phyloP scores from a whole-genome alignment of 2,888 invertebrate genomes.

The Troglohyphantes excavatus region DNA sequence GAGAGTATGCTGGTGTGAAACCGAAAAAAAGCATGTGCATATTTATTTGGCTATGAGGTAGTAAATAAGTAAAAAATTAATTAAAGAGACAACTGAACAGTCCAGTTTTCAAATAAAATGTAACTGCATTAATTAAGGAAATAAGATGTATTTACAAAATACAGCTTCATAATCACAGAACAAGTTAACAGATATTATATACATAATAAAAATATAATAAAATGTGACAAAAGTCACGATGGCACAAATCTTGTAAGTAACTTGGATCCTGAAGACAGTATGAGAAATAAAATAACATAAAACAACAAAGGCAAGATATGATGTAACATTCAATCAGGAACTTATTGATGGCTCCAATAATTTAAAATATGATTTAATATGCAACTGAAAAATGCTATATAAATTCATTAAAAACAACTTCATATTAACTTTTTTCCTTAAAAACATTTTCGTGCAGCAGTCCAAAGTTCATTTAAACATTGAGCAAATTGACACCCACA shows the following conservation, averaged over 20 bases:
- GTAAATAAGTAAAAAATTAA: constrained; percentile 59
- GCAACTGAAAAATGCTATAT: constrained; percentile 4
- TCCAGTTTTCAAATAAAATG: constrained; percentile 58
- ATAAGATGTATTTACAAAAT: constrained; percentile 49
- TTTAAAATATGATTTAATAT: constrained; percentile 20
- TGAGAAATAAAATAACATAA: constrained; percentile 51
- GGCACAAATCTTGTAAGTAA: constrained; percentile 76
- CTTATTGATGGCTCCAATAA: constrained; percentile 49
- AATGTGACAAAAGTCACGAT: constrained; percentile 73
- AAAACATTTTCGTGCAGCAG: constrained; percentile 48
- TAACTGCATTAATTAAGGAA: constrained; percentile 51
- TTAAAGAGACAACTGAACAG: constrained; percentile 52
- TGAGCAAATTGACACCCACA: constrained; percentile 71
- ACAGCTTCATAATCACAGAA: constrained; percentile 77
- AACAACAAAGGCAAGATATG: constrained; percentile 38
- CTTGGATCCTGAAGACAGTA: constrained; percentile 57
- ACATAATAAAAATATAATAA: constrained; percentile 75
- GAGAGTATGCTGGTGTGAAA: constrained; percentile 35
- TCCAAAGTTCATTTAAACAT: constrained; percentile 56
- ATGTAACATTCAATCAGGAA: constrained; percentile 43
- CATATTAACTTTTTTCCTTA: constrained; percentile 25
- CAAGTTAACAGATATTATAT: constrained; percentile 68
- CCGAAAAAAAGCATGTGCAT: constrained; percentile 1
- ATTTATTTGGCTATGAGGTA: constrained; percentile 72
- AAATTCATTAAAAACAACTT: constrained; percentile 1